Evolutionary conservation across 2,888 invertebrate genomes (phyloP).

Genomic region (Diabrotica balteata): DNA sequence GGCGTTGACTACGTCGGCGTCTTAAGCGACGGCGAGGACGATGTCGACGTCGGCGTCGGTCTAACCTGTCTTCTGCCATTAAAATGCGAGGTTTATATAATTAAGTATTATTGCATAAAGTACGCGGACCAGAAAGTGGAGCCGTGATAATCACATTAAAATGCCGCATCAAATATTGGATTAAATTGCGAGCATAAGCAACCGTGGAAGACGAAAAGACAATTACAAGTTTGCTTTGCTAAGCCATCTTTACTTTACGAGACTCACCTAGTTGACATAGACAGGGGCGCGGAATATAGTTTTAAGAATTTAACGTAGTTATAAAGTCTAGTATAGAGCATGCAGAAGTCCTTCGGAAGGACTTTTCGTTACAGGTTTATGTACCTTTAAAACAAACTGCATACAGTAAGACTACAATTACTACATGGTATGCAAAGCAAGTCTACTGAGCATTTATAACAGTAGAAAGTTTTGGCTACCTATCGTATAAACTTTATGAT

Average conservation of each 20-base stretch:
- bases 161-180: constrained; percentile 48
- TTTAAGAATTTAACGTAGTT: no score
- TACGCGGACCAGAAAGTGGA: constrained; percentile 42
- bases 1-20: neutral
- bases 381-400: no score
- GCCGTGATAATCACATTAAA: constrained; percentile 45
- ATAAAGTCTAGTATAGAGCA: no score
- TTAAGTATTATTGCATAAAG: constrained; percentile 45
- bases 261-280: constrained; percentile 6
- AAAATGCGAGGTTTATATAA: constrained; percentile 45
- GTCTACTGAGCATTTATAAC: no score
- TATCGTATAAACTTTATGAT: no score
- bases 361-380: no score
- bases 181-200: constrained; percentile 38
- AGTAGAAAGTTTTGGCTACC: no score
- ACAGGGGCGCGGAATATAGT: neutral
- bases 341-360: no score
- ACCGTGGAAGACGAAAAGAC: constrained; percentile 33
- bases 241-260: constrained; percentile 15
- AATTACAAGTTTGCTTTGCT: constrained; percentile 35
- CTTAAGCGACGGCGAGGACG: neutral
- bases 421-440: no score
- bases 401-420: no score
- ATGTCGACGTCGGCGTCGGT: constrained; percentile 1
- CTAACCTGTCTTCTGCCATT: constrained; percentile 39